Evolutionary conservation across 2,888 invertebrate species (phyloP), one percentile per base, ranked within the genome.

Genomic region (Campopleginae sp.): DNA sequence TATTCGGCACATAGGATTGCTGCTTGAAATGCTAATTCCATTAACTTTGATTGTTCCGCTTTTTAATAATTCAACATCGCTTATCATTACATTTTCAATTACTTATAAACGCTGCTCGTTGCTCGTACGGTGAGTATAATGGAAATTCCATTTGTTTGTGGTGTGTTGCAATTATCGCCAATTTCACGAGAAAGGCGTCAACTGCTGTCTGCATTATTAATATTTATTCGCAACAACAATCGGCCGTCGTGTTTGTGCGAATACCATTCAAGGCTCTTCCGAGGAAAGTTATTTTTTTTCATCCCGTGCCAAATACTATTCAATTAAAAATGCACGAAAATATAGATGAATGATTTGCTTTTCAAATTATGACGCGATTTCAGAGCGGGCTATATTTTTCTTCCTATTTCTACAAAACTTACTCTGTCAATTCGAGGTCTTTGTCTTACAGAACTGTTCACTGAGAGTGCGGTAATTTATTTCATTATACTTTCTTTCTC

Each of bases 381-480:
- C 38, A 17, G 12, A 2, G 31, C 58, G 14, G 44, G 31, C 19
- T 58, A 27, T 42, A 23, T 66, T 31, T 58, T 27, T 3, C 38
- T 48, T 14, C 19, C 6, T 12, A 27, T 76, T 42, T 66, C 33
- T 85, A 27, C 17, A 31, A 38, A 42, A 61, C 48, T 76, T 65
- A 61, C 58, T 76, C 70, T 23, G 48, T 72, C 33, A 79, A 76
- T 66, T 19, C 12, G 27, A 3, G 1, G 54, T 27, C 19, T 27
- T 5, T 19, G 12, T 58, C 23, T 27, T 51, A 23, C 33, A 27
- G 33, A 76, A 72, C 74, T 68, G 72, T 77, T 84, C 87, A 87
- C 89, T 88, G 90, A 91, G 89, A 91, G 89, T 90, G 88, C 90
- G 87, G 89, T 89, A 89, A 92, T 92, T 91, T 91, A 91, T 91